Evolutionary conservation across 1,140 invertebrate genomes (phyloP).

Genomic region (Anastatus disparis): DNA sequence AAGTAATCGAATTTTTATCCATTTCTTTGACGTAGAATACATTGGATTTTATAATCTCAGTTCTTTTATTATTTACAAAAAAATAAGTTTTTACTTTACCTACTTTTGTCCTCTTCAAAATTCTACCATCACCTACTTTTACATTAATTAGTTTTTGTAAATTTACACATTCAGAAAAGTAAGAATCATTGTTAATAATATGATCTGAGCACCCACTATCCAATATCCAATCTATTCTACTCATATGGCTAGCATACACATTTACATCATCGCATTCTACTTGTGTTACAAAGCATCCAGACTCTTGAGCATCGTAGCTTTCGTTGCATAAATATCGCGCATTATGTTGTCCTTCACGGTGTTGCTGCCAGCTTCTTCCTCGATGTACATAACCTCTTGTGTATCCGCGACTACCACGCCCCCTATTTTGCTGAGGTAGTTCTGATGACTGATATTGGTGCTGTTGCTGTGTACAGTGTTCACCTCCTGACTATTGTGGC

Average conservation of each 20-base stretch:
- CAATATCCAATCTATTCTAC: constrained; percentile 44
- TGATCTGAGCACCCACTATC: constrained; percentile 45
- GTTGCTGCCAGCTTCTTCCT: constrained; percentile 26
- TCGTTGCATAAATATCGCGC: background rate
- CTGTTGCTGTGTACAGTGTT: constrained; percentile 6
- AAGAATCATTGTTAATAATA: constrained; percentile 41
- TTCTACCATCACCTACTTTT: constrained; percentile 46
- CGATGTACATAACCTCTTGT: background rate
- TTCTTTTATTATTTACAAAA: constrained; percentile 29
- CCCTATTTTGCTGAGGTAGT: constrained; percentile 6
- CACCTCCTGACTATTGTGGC: background rate
- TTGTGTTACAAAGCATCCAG: constrained; percentile 26
- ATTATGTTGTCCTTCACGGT: constrained; percentile 6
- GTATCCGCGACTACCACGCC: constrained; percentile 11
- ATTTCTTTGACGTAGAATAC: constrained; percentile 23
- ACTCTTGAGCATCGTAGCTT: background rate
- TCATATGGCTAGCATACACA: constrained; percentile 19
- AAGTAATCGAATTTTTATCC: background rate
- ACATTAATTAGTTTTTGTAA: constrained; percentile 42
- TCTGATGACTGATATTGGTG: no score
- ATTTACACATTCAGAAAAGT: constrained; percentile 35
- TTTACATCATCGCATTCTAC: constrained; percentile 21
- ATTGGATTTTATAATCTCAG: constrained; percentile 11
- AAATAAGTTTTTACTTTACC: constrained; percentile 41
- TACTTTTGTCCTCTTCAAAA: constrained; percentile 43